Conservation (phyloP, 2,113 vertebrate genomes). For the Merops nubicus region DNA sequence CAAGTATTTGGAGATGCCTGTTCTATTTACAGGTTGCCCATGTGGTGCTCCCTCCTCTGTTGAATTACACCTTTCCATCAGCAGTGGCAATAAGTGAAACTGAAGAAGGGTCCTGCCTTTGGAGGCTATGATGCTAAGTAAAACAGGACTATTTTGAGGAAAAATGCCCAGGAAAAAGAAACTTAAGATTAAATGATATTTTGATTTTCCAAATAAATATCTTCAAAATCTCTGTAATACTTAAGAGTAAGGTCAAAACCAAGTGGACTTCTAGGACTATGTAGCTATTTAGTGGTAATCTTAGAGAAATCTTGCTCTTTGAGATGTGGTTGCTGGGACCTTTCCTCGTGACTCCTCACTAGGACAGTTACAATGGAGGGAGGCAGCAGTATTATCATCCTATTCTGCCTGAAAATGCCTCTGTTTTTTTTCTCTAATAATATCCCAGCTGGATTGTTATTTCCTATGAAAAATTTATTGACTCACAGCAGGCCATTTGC, state of each 20-base stretch:
- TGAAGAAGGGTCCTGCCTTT: background rate
- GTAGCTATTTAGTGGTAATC: background rate
- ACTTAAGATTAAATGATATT: background rate
- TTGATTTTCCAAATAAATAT: background rate
- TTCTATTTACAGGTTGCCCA: background rate
- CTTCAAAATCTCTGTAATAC: background rate
- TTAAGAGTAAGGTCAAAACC: background rate
- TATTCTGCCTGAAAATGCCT: background rate
- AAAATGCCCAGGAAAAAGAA: background rate
- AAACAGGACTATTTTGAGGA: background rate
- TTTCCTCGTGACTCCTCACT: background rate
- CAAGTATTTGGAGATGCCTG: background rate
- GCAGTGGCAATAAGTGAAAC: background rate
- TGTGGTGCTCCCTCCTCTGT: background rate
- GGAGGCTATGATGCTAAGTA: background rate
- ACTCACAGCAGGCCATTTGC: constrained; percentile 27
- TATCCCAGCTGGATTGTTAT: constrained; percentile 23
- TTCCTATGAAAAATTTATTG: constrained; percentile 44
- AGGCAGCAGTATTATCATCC: background rate
- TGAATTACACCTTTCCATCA: constrained; percentile 16
- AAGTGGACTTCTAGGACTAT: background rate
- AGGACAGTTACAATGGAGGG: background rate
- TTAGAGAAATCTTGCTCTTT: background rate
- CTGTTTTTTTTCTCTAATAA: constrained; percentile 19
- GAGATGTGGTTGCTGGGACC: background rate